Percentiles rank a stretch among this genome's conserved stretches.
Evolutionary conservation across 2,797 vertebrate species (phyloP).

Genomic region (Sebastes trivittatus): DNA sequence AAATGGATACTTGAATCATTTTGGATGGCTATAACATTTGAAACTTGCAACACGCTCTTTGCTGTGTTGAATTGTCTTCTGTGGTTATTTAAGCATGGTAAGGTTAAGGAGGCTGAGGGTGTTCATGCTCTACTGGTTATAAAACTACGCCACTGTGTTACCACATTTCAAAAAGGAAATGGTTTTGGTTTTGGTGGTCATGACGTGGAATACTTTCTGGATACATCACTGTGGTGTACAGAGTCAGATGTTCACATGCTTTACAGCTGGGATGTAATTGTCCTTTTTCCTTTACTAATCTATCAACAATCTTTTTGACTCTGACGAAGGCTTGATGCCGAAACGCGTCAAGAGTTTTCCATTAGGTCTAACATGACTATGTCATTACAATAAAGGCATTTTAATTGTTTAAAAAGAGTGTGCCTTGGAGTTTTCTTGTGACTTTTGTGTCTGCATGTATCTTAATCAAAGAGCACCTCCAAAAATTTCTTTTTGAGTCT

Average conservation of each 20-base stretch:
- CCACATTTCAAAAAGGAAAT: constrained; percentile 16
- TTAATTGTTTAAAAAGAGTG: too few species aligned
- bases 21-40: constrained; percentile 1
- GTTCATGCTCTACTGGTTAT: constrained; percentile 17
- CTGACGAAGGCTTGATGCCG: too few species aligned
- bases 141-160: constrained; percentile 2
- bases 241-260: constrained; percentile 12
- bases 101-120: not conserved
- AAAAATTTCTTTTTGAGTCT: too few species aligned
- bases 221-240: constrained; percentile 10
- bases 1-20: constrained; percentile 36
- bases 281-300: not conserved
- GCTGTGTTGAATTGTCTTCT: not conserved
- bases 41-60: not conserved
- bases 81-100: not conserved
- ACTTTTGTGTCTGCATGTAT: too few species aligned
- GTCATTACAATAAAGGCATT: too few species aligned
- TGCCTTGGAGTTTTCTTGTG: too few species aligned
- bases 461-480: rapidly evolving
- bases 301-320: too few species aligned
- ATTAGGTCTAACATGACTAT: too few species aligned
- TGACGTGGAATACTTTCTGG: not conserved
- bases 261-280: constrained; percentile 18
- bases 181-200: constrained; percentile 12
- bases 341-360: rapidly evolving